Conservation (phyloP, 2,113 vertebrate genomes). For the Sus scrofa region DNA sequence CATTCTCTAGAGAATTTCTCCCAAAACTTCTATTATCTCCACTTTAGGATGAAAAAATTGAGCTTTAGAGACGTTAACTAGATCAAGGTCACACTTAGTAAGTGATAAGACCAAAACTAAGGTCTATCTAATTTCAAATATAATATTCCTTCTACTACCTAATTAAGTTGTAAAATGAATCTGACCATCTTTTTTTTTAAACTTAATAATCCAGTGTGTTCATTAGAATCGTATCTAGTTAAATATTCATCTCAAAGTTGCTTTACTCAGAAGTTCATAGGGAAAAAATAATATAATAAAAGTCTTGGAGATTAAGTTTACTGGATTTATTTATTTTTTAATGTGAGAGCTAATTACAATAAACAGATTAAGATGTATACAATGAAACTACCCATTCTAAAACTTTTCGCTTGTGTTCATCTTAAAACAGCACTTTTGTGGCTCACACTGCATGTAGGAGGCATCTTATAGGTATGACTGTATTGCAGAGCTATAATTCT, state of each 20-base stretch:
- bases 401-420: background rate
- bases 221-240: background rate
- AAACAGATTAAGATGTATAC: background rate
- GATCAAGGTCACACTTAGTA: background rate
- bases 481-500: background rate
- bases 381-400: background rate
- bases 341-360: background rate
- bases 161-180: conserved; percentile 38
- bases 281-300: background rate
- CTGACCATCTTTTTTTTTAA: background rate
- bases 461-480: background rate
- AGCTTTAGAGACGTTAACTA: conserved; percentile 12
- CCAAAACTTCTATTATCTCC: background rate
- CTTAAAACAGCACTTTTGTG: background rate
- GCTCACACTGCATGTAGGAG: background rate
- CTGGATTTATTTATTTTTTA: background rate
- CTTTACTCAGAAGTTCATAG: background rate
- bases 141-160: background rate
- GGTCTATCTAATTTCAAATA: conserved; percentile 40
- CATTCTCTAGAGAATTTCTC: background rate
- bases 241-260: background rate
- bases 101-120: background rate
- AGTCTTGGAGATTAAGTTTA: background rate
- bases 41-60: background rate
- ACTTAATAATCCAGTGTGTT: background rate